These are phyloP conservation scores for Telmatochromis sp. DNA, from an alignment of 2,113 vertebrate species.

Conservation along the genomic window DNA sequence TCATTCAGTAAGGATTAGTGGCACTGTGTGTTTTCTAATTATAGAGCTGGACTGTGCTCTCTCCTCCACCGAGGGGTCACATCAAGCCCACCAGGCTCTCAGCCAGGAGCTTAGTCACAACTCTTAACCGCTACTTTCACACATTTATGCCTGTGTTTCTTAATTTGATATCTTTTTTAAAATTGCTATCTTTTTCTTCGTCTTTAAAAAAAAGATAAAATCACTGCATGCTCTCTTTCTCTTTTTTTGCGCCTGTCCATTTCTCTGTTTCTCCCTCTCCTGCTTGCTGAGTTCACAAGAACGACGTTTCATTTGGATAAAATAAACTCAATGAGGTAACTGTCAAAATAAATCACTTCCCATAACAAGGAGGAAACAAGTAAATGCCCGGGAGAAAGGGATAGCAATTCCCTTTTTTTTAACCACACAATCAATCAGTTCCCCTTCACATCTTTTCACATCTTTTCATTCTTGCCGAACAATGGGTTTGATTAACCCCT, in stretches of 20 bases:
- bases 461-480: constrained; percentile 25
- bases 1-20: constrained; percentile 60
- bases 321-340: constrained; percentile 55
- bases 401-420: not conserved
- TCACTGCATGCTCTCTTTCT: not conserved
- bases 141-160: not conserved
- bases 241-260: not conserved
- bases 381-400: constrained; percentile 12
- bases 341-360: constrained; percentile 66
- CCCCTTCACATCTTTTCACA: constrained; percentile 30
- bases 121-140: not conserved
- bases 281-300: constrained; percentile 16
- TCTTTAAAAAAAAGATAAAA: not conserved
- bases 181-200: not conserved
- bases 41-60: constrained; percentile 35
- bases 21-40: constrained; percentile 62
- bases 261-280: not conserved
- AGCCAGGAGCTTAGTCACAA: constrained; percentile 8
- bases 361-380: constrained; percentile 33
- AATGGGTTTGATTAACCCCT: constrained; percentile 56
- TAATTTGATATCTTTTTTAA: not conserved
- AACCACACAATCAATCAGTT: constrained; percentile 44
- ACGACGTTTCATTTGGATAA: constrained; percentile 46
- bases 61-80: constrained; percentile 24
- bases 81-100: constrained; percentile 27